A percentile compares a stretch with the other conserved stretches of the same genome.
phyloP scores from a whole-genome alignment of 2,797 vertebrate species.

The Danio kyathit region DNA sequence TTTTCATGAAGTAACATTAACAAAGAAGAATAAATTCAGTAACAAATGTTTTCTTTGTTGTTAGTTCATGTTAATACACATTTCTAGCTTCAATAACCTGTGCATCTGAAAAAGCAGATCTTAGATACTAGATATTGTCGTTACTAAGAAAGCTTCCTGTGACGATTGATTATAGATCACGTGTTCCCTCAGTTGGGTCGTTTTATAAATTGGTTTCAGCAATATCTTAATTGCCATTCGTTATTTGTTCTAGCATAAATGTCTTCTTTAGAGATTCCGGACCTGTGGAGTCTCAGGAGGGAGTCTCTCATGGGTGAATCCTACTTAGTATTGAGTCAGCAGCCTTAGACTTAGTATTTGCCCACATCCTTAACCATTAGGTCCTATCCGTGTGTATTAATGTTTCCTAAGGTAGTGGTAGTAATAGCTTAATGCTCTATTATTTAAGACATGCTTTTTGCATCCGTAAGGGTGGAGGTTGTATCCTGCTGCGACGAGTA shows the following conservation, averaged over 20 bases:
- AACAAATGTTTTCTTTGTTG: too few species aligned
- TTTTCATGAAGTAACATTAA: too few species aligned
- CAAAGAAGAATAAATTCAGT: too few species aligned
- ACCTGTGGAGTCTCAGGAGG: conserved; percentile 10
- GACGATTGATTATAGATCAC: conserved; percentile 14
- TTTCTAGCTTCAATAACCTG: not conserved
- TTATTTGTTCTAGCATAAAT: conserved; percentile 16
- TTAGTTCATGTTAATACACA: not conserved
- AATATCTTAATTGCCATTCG: conserved; percentile 11
- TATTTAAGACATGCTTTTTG: conserved; percentile 47
- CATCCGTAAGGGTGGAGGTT: conserved; percentile 6
- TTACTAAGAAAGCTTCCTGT: conserved; percentile 18
- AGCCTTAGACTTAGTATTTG: conserved; percentile 18
- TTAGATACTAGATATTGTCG: not conserved
- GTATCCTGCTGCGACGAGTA: conserved; percentile 29
- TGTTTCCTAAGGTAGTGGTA: conserved; percentile 24
- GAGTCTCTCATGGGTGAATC: conserved; percentile 23
- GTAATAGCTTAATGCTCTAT: conserved; percentile 40
- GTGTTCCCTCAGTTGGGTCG: conserved; percentile 9
- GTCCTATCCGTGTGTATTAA: conserved; percentile 29
- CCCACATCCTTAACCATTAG: conserved; percentile 35
- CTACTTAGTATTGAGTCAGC: conserved; percentile 26
- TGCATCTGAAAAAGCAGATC: not conserved
- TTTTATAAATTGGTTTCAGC: conserved; percentile 5
- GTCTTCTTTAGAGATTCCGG: conserved; percentile 9